These are phyloP conservation scores for Helarctos malayanus DNA, from an alignment of 2,797 vertebrate genomes.

Conservation along the genomic window DNA sequence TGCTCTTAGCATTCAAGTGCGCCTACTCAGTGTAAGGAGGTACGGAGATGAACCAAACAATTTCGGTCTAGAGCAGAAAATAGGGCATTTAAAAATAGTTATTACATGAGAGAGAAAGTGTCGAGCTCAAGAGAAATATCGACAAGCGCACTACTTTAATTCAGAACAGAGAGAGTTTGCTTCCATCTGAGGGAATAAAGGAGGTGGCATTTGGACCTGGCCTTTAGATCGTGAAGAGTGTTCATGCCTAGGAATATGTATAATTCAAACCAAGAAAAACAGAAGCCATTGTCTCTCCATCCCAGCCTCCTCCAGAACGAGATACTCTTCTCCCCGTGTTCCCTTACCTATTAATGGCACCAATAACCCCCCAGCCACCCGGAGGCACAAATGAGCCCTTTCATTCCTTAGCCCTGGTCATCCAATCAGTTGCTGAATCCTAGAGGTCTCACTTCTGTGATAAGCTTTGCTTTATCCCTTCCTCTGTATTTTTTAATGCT, in stretches of 20 bases:
- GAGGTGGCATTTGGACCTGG: not conserved
- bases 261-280: not conserved
- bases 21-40: not conserved
- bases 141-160: not conserved
- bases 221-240: not conserved
- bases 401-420: not conserved
- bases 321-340: not conserved
- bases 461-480: constrained; percentile 14
- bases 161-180: constrained; percentile 47
- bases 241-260: not conserved
- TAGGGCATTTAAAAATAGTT: constrained; percentile 56
- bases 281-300: not conserved
- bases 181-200: not conserved
- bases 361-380: not conserved
- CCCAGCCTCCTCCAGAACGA: not conserved
- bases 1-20: not conserved
- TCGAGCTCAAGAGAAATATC: constrained; percentile 49
- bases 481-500: not conserved
- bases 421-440: not conserved
- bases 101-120: not conserved
- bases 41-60: not conserved
- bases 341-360: not conserved
- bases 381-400: not conserved
- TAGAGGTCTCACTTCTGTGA: not conserved
- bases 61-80: constrained; percentile 50